Percentiles rank a stretch among this genome's conserved stretches.
Conservation (phyloP, 2,888 invertebrate genomes). For the Acleris sparsana region DNA sequence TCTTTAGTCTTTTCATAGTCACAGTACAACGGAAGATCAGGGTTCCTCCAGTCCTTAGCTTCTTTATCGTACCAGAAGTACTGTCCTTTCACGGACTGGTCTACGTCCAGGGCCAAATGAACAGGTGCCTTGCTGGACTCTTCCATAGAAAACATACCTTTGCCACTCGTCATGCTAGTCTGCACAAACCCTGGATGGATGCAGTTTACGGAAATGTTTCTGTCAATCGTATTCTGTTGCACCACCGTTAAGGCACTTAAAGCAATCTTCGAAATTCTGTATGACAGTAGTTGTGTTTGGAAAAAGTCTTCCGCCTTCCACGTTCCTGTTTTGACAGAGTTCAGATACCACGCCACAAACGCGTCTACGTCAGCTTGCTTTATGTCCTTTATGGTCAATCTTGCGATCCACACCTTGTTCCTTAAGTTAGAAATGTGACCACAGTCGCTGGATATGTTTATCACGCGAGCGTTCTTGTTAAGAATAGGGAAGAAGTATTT, state of each 20-base stretch:
- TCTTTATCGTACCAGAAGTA: slow-evolving; percentile 47
- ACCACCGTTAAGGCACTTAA: slow-evolving; percentile 44
- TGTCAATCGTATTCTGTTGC: slow-evolving; percentile 44
- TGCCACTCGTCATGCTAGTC: slow-evolving; percentile 46
- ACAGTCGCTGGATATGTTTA: slow-evolving; percentile 48
- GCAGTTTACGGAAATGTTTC: slow-evolving; percentile 47
- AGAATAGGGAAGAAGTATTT: slow-evolving; percentile 44
- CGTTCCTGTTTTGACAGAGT: slow-evolving; percentile 43
- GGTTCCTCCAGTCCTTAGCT: slow-evolving; percentile 44
- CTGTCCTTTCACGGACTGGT: slow-evolving; percentile 46
- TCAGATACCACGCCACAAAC: slow-evolving; percentile 48
- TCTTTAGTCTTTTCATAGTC: slow-evolving; percentile 11
- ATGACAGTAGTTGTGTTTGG: slow-evolving; percentile 38
- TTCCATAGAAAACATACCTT: slow-evolving; percentile 39
- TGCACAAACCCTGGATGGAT: slow-evolving; percentile 49
- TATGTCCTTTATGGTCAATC: slow-evolving; percentile 42
- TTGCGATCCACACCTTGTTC: slow-evolving; percentile 44
- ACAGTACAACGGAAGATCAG: slow-evolving; percentile 12
- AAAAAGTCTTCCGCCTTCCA: slow-evolving; percentile 44
- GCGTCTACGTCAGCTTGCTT: slow-evolving; percentile 43
- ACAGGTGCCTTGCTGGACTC: slow-evolving; percentile 43
- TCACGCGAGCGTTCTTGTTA: slow-evolving; percentile 45
- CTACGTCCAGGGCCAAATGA: slow-evolving; percentile 45
- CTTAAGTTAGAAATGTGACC: slow-evolving; percentile 47
- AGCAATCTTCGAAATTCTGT: slow-evolving; percentile 48